Evolutionary conservation across 2,888 invertebrate genomes (phyloP), one percentile per base, ranked within the genome.

Genomic region (Crepidodera aurea): DNA sequence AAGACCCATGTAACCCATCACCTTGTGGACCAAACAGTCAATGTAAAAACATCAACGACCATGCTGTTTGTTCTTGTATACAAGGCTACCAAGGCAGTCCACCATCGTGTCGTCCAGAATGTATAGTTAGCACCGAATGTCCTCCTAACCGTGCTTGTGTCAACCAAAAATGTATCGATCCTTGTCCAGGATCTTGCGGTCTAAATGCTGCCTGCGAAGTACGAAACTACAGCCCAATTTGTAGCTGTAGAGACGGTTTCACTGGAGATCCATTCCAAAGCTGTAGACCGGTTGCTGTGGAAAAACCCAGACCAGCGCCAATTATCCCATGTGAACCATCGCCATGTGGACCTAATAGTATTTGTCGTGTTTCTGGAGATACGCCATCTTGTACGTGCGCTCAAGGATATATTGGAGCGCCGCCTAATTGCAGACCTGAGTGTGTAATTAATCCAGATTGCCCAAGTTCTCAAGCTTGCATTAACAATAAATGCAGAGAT

Each of bases 1-100:
- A 70, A 65, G 85, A 89, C 76, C 88, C 89, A 1, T 90, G 90
- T 73, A 79, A 85, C 8, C 89, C 89, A 42, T 88, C 88, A 6
- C 92, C 92, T 1, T 93, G 93, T 77, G 93, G 93, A 15, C 86
- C 88, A n/a, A 90, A 91, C 76, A 88, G 92, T 10, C 86, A 90
- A 76, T 81, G 81, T 64, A 73, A 74, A 59, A 76, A 77, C 62
- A 64, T 75, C 3, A 89, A 90, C 71, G 87, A 87, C 58, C 87
- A 87, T 73, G 87, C 91, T 12, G 88, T 90, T 0, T 92, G 92
- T 75, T 87, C 90, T 4, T 92, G 92, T 75, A 78, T 90, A 34
- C 84, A 86, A n/a, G 84, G 86, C 32, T 91, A 86, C 77, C 82
- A 88, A 51, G 91, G 91, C 48, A 84, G 86, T 51, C 90, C 92